phyloP scores from a whole-genome alignment of 2,113 vertebrate species.

The Suncus etruscus region DNA sequence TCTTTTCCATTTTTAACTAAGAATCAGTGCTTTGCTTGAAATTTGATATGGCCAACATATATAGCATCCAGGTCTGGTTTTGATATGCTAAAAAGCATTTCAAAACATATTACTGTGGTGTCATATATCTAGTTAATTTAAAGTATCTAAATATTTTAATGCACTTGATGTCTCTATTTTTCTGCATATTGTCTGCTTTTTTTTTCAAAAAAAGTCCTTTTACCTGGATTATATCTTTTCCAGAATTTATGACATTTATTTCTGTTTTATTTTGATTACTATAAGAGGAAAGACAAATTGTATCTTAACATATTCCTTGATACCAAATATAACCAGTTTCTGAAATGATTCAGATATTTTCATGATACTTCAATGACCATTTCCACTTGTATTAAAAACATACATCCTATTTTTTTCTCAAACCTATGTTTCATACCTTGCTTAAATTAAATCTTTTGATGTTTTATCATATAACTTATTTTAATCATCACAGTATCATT shows the following conservation, averaged over 20 bases:
- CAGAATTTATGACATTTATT: background rate
- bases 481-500: constrained; percentile 65
- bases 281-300: constrained; percentile 55
- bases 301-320: constrained; percentile 52
- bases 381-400: constrained; percentile 47
- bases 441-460: constrained; percentile 72
- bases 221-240: constrained; percentile 23
- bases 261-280: constrained; percentile 39
- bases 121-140: constrained; percentile 49
- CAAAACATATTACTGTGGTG: background rate
- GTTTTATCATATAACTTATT: constrained; percentile 67
- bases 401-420: constrained; percentile 60
- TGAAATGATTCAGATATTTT: constrained; percentile 65
- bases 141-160: constrained; percentile 16
- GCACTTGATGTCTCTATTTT: background rate
- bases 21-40: constrained; percentile 67
- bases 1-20: constrained; percentile 73
- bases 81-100: background rate
- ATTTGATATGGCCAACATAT: constrained; percentile 56
- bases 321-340: constrained; percentile 52
- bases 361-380: constrained; percentile 43
- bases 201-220: background rate
- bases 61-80: background rate
- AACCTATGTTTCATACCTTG: constrained; percentile 52
- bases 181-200: background rate